Conservation (phyloP, 2,797 vertebrate genomes). For the Pampus argenteus region DNA sequence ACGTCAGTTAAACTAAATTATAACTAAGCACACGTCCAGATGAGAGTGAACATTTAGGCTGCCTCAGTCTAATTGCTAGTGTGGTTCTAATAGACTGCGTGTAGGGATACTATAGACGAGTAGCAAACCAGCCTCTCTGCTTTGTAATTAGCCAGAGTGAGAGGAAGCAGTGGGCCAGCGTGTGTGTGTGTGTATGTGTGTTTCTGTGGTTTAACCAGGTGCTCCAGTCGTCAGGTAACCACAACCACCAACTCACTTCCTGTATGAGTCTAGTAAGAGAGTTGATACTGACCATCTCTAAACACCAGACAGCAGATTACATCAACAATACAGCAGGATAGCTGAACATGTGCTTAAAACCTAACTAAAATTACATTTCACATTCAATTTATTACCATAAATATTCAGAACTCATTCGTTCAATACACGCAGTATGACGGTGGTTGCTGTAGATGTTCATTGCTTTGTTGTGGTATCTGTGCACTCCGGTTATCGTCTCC, state of each 20-base stretch:
- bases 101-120: slow-evolving; percentile 17
- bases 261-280: slow-evolving; percentile 24
- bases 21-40: neutral
- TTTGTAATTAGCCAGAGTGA: slow-evolving; percentile 42
- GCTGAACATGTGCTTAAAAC: neutral
- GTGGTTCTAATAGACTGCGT: slow-evolving; percentile 31
- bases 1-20: slow-evolving; percentile 3
- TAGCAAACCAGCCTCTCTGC: slow-evolving; percentile 30
- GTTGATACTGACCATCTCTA: slow-evolving; percentile 2
- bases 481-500: no score
- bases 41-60: slow-evolving; percentile 7
- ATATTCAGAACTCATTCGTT: neutral
- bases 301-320: neutral
- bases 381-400: neutral
- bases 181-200: slow-evolving; percentile 10
- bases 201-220: slow-evolving; percentile 36
- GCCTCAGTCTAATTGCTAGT: slow-evolving; percentile 32
- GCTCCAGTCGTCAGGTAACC: slow-evolving; percentile 16
- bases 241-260: slow-evolving; percentile 36
- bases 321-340: neutral
- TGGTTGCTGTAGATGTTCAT: no score
- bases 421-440: no score
- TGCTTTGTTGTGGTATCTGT: no score
- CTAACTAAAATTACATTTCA: neutral
- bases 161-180: slow-evolving; percentile 1